These are phyloP conservation scores for Brevipalpus yothersi DNA, from an alignment of 1,140 invertebrate genomes.

Conservation along the genomic window DNA sequence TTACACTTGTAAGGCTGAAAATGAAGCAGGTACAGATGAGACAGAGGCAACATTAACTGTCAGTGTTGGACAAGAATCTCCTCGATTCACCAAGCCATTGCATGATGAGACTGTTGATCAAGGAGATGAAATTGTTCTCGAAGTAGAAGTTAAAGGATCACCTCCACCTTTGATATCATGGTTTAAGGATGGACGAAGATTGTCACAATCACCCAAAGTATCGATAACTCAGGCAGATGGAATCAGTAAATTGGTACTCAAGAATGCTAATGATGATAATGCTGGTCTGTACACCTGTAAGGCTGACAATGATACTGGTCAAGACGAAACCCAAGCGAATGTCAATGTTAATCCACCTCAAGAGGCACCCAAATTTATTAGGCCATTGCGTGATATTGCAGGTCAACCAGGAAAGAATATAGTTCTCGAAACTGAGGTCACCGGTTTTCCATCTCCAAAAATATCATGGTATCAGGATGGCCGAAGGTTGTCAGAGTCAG, in stretches of 20 bases:
- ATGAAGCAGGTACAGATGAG: slow-evolving; percentile 57
- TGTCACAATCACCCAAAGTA: background rate
- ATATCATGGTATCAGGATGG: slow-evolving; percentile 40
- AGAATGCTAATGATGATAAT: slow-evolving; percentile 30
- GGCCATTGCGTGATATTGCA: slow-evolving; percentile 35
- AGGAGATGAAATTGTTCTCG: slow-evolving; percentile 37
- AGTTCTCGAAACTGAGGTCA: slow-evolving; percentile 46
- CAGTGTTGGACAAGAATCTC: background rate
- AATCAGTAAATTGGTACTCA: slow-evolving; percentile 11
- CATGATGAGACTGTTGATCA: slow-evolving; percentile 29
- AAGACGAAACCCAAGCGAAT: slow-evolving; percentile 22
- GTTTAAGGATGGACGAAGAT: slow-evolving; percentile 32
- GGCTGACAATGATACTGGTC: slow-evolving; percentile 73
- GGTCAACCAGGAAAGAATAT: slow-evolving; percentile 45
- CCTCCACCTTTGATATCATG: slow-evolving; percentile 75
- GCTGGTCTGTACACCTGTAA: slow-evolving; percentile 77
- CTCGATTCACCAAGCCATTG: background rate
- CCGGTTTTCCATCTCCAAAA: slow-evolving; percentile 50
- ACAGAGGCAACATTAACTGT: slow-evolving; percentile 6
- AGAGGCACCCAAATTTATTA: background rate
- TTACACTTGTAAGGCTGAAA: slow-evolving; percentile 73
- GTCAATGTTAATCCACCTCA: slow-evolving; percentile 8
- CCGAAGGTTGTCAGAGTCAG: slow-evolving; percentile 10
- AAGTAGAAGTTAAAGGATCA: slow-evolving; percentile 70
- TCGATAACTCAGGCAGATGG: background rate